Base-by-base conservation (phyloP, 2,797 vertebrate genomes). In the Diplodus sargus region DNA sequence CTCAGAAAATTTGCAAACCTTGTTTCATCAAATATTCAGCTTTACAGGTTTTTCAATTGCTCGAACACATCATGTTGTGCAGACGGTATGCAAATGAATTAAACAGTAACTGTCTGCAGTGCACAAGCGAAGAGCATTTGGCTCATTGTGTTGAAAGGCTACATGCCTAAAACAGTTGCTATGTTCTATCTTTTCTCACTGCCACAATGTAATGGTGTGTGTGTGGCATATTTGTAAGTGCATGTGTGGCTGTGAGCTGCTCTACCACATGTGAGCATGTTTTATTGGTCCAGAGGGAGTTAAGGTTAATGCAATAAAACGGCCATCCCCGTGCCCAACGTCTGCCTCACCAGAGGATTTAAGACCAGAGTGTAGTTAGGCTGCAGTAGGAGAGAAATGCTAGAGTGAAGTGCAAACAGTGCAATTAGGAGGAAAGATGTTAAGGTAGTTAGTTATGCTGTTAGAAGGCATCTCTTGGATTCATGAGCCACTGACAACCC, bases 241-340 rank as follows among this genome's bases (percentile, higher is more conserved):
- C 78, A 82, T 85, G 81, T 89, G 83, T 81, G 86, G 70, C 79
- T 83, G 62, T 28, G 74, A 77, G 88, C 76, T 10, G 69, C 72
- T 85, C 81, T 34, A 87, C 91, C 91, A 92, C 91, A 89, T 91
- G 89, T 92, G 90, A 91, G 85, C 68, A 11, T 90, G 74, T 91
- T 94, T 94, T 92, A 94, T 92, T 85, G 82, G 83, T 86, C 93
- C 71, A 61, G 52, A 70, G 86, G 86, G 93, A 79, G 70, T 84
- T 89, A 91, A 89, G 93, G 92, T 92, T 92, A 94, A 93, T 90
- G 86, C 91, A 89, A 89, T 93, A 93, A 93, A 93, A 89, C 90
- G 88, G 83, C 80, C 84, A 79, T 90, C 77, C 78, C 63, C 74
- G 82, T 92, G 93, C 87, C 82, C 77, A 70, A 68, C 63, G 83